phyloP scores from a whole-genome alignment of 2,113 vertebrate species.

The Pelmatolapia mariae region DNA sequence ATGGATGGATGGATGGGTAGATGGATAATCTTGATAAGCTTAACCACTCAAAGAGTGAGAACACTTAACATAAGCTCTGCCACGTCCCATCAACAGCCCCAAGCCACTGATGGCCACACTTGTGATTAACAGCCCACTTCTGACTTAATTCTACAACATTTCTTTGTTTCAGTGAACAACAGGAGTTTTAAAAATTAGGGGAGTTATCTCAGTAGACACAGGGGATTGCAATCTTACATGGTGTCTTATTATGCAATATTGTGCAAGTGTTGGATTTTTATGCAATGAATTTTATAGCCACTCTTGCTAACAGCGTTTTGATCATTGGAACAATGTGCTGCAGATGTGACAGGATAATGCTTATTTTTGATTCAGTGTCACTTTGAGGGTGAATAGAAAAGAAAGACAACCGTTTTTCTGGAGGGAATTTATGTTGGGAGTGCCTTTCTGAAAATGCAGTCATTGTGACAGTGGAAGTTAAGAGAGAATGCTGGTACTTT shows the following conservation, averaged over 20 bases:
- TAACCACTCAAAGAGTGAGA: not conserved
- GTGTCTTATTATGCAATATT: not conserved
- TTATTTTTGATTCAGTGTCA: not conserved
- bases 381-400: not conserved
- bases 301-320: not conserved
- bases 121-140: constrained; percentile 21
- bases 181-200: constrained; percentile 6
- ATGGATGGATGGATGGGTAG: not conserved
- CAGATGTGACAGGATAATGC: not conserved
- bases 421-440: not conserved
- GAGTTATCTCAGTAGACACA: constrained; percentile 2
- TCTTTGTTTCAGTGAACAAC: constrained; percentile 9
- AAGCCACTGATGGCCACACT: not conserved
- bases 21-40: not conserved
- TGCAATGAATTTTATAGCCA: not conserved
- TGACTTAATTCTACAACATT: constrained; percentile 18
- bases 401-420: not conserved
- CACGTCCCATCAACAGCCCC: not conserved
- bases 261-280: not conserved
- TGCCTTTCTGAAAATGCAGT: not conserved
- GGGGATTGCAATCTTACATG: not conserved
- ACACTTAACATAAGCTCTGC: not conserved
- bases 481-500: not conserved
- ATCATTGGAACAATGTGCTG: not conserved
- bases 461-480: not conserved